Evolutionary conservation across 2,113 vertebrate species (phyloP).

Genomic region (Osmerus eperlanus): DNA sequence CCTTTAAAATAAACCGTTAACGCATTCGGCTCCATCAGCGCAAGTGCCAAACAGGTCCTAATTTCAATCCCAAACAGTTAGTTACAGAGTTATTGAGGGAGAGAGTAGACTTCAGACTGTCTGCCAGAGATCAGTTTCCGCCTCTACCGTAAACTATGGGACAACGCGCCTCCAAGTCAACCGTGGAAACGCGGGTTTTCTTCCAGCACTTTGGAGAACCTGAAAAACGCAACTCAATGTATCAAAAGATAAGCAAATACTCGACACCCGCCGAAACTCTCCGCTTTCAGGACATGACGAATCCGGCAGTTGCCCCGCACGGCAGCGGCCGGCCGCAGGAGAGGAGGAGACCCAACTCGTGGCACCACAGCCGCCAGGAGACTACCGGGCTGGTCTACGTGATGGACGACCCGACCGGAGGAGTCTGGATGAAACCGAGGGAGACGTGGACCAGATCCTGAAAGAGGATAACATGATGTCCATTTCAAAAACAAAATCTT

Average conservation of each 20-base stretch:
- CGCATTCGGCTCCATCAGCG: neutral
- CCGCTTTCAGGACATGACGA: slow-evolving; percentile 39
- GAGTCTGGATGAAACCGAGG: slow-evolving; percentile 68
- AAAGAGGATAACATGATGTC: neutral
- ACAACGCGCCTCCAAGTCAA: slow-evolving; percentile 60
- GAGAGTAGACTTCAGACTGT: no score
- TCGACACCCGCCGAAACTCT: slow-evolving; percentile 26
- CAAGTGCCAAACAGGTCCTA: no score
- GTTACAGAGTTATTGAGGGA: no score
- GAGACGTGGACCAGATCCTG: slow-evolving; percentile 57
- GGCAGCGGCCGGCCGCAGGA: slow-evolving; percentile 1
- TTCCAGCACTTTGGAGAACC: slow-evolving; percentile 33
- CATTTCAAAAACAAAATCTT: neutral
- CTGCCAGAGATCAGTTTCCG: neutral
- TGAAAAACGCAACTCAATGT: slow-evolving; percentile 13
- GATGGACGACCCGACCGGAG: slow-evolving; percentile 70
- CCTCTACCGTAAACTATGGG: slow-evolving; percentile 52
- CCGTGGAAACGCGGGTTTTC: slow-evolving; percentile 43
- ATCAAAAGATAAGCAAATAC: slow-evolving; percentile 27
- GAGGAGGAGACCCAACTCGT: slow-evolving; percentile 13
- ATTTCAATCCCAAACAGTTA: no score
- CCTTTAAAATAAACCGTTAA: neutral
- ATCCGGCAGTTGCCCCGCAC: neutral
- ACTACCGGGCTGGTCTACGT: slow-evolving; percentile 65
- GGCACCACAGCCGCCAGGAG: slow-evolving; percentile 43